Evolutionary conservation across 2,113 vertebrate genomes (phyloP), one percentile per base, ranked within the genome.

Genomic region (Antechinus flavipes): DNA sequence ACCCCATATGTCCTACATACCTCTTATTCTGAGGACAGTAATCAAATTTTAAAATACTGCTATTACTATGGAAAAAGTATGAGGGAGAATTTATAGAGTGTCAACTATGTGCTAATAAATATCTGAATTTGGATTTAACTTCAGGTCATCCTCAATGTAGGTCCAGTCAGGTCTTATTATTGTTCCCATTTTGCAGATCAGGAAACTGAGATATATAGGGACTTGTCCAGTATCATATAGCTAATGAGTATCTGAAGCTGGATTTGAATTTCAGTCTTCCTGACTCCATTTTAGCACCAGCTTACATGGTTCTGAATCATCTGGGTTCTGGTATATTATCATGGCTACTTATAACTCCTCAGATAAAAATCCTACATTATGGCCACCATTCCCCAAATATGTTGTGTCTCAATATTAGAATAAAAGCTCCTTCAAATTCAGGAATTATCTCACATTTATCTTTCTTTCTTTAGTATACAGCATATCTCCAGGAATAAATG

Each of bases 131-230:
- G 50, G 50, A 50, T 50, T 50, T 50, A 0, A 50, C 8, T 4
- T 50, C 50, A 50, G 50, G 6, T 50, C 50, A 50, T 50, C 50
- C 50, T 8, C 50, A 50, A 0, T 50, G 50, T 50, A 50, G 50
- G 50, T 50, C 50, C 50, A 76, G n/a, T 35, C 6, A n/a, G 35
- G 12, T n/a, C 3, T 30, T 68, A 68, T n/a, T 76, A 76, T 76
- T 76, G n/a, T 19, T n/a, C 24, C 61, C 35, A 54, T 49, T 92
- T 96, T 54, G 49, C 1, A 96, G 30, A 58, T 94, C 92, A 90
- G 46, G 91, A 91, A 54, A 55, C 24, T 35, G 27, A 58, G 50
- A 90, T 25, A 42, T 25, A 95, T 22, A 84, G 6, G 1, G 35
- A 22, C 53, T 96, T 91, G 11, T 56, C 91, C 49, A 47, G 53